phyloP scores from a whole-genome alignment of 1,140 invertebrate species.

The Drosophila suzukii region DNA sequence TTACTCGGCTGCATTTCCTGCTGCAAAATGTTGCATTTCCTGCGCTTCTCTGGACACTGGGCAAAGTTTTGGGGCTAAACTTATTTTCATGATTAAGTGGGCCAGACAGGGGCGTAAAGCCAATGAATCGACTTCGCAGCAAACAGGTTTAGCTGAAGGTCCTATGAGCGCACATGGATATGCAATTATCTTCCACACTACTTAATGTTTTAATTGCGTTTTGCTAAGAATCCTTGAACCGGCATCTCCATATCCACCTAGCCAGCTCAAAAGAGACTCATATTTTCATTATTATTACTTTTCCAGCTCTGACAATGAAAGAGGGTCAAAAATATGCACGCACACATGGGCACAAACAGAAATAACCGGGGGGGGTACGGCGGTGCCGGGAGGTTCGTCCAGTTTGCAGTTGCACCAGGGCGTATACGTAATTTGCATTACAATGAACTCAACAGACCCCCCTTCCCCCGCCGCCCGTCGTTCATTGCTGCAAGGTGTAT shows the following conservation, averaged over 20 bases:
- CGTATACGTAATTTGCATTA: conserved; percentile 79
- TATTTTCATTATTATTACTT: conserved; percentile 64
- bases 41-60: conserved; percentile 21
- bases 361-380: conserved; percentile 1
- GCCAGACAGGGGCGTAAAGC: conserved; percentile 38
- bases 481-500: conserved; percentile 69
- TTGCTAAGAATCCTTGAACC: conserved; percentile 25
- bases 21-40: conserved; percentile 74
- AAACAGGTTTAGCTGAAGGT: conserved; percentile 16
- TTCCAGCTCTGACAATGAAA: conserved; percentile 47
- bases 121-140: conserved; percentile 36
- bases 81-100: conserved; percentile 67
- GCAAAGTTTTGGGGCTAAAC: conserved; percentile 45
- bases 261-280: conserved; percentile 13
- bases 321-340: conserved; percentile 35
- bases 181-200: conserved; percentile 54
- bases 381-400: conserved; percentile 7
- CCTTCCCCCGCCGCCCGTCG: conserved; percentile 4
- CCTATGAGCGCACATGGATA: background rate
- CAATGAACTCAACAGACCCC: conserved; percentile 55
- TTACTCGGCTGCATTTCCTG: conserved; percentile 67
- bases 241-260: conserved; percentile 5
- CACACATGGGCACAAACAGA: conserved; percentile 18
- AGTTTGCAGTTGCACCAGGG: conserved; percentile 45
- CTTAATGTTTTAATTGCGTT: conserved; percentile 63